Percentiles rank a stretch among this genome's conserved stretches.
These are phyloP conservation scores for Pygathrix nemaeus DNA, from an alignment of 2,113 vertebrate genomes.

Conservation along the genomic window DNA sequence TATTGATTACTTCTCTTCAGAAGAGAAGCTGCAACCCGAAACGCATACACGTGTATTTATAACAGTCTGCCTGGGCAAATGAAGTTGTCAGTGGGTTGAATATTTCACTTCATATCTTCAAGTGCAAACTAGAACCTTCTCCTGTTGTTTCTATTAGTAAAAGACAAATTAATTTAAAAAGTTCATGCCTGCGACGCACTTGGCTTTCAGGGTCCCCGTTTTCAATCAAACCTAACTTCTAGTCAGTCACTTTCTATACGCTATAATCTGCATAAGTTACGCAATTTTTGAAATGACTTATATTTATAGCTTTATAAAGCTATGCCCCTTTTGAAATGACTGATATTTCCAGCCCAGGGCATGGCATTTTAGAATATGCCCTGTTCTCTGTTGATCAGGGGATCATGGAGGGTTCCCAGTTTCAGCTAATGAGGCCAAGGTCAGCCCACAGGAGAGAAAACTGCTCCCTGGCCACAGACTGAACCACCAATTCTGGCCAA, in stretches of 20 bases:
- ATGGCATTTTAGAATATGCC: background rate
- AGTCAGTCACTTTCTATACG: background rate
- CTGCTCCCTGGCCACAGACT: background rate
- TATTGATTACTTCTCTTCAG: constrained; percentile 16
- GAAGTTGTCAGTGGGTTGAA: constrained; percentile 56
- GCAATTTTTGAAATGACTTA: background rate
- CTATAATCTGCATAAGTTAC: background rate
- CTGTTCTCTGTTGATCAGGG: background rate
- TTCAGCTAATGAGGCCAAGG: background rate
- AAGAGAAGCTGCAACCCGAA: constrained; percentile 65
- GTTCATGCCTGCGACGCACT: constrained; percentile 62
- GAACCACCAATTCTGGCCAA: background rate
- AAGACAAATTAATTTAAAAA: constrained; percentile 75
- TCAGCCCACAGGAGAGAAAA: background rate
- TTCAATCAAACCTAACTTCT: constrained; percentile 72
- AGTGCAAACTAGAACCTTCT: constrained; percentile 40
- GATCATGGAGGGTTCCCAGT: background rate
- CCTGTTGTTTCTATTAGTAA: constrained; percentile 66
- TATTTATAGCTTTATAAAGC: background rate
- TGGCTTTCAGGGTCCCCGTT: constrained; percentile 55
- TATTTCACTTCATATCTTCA: constrained; percentile 73
- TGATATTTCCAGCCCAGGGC: background rate
- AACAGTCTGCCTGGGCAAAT: constrained; percentile 58
- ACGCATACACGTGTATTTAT: constrained; percentile 65
- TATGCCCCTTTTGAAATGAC: background rate